phyloP scores from a whole-genome alignment of 1,140 invertebrate genomes.

The Sitophilus oryzae region DNA sequence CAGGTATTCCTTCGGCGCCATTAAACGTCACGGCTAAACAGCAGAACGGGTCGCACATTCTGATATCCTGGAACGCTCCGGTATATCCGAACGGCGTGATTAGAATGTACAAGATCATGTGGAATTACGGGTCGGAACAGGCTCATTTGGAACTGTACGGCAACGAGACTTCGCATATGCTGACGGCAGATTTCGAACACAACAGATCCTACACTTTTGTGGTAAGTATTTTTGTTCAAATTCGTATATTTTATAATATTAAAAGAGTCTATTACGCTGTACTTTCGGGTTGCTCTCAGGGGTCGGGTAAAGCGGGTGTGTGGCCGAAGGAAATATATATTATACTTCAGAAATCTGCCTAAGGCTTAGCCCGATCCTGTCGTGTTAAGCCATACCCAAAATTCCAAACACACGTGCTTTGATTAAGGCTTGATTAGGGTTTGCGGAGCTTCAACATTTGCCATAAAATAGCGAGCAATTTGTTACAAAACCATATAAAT shows the following conservation, averaged over 20 bases:
- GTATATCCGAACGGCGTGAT: conserved; percentile 57
- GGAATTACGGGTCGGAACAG: conserved; percentile 38
- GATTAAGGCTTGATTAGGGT: too few species aligned
- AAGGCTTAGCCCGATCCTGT: too few species aligned
- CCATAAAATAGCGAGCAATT: too few species aligned
- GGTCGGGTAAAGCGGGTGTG: too few species aligned
- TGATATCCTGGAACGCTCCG: conserved; percentile 63
- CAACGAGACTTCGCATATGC: conserved; percentile 48
- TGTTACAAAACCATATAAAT: too few species aligned
- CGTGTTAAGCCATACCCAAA: too few species aligned
- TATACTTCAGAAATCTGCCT: too few species aligned
- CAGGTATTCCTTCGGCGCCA: conserved; percentile 56
- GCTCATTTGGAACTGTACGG: conserved; percentile 32
- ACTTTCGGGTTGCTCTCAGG: too few species aligned
- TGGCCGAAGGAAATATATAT: too few species aligned
- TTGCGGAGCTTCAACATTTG: too few species aligned
- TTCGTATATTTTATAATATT: not conserved
- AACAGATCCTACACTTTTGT: conserved; percentile 66
- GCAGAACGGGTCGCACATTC: conserved; percentile 55
- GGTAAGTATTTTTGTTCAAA: conserved; percentile 47
- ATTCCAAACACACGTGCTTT: too few species aligned
- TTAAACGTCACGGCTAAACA: conserved; percentile 58
- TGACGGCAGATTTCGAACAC: conserved; percentile 55
- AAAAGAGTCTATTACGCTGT: too few species aligned
- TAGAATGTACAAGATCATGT: conserved; percentile 55